Conservation (phyloP, 2,797 vertebrate species). For the Trichosurus vulpecula region DNA sequence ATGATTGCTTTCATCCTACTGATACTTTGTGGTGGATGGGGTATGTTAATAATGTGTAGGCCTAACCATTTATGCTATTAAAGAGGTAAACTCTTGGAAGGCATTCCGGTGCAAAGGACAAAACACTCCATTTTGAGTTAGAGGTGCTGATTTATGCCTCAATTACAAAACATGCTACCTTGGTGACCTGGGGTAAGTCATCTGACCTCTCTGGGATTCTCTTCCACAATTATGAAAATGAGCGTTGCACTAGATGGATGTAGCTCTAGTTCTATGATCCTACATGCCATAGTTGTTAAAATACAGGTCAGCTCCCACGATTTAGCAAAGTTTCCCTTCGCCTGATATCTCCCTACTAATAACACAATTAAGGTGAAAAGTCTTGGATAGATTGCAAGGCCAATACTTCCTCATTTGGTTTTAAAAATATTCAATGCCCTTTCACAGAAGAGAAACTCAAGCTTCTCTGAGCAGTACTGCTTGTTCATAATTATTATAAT, state of each 20-base stretch:
- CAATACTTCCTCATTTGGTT: not conserved
- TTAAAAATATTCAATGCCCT: not conserved
- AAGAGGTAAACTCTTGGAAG: not conserved
- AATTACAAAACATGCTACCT: not conserved
- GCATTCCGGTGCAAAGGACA: not conserved
- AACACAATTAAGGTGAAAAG: slow-evolving; percentile 24
- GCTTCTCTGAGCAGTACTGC: not conserved
- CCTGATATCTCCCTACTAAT: not conserved
- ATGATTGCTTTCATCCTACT: slow-evolving; percentile 28
- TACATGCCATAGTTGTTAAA: not conserved
- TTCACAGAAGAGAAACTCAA: slow-evolving; percentile 33
- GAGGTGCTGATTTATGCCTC: not conserved
- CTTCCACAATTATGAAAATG: not conserved
- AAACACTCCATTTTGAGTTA: not conserved
- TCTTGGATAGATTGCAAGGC: not conserved
- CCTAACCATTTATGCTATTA: not conserved
- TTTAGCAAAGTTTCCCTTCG: not conserved
- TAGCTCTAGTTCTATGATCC: not conserved
- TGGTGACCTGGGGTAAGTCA: not conserved
- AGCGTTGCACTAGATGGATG: not conserved
- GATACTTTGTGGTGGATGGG: not conserved
- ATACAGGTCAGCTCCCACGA: not conserved
- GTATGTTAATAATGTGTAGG: not conserved
- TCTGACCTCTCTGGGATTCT: not conserved
- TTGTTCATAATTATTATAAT: not conserved